Base-by-base conservation (phyloP, 2,888 invertebrate species). In the Blera fallax region DNA sequence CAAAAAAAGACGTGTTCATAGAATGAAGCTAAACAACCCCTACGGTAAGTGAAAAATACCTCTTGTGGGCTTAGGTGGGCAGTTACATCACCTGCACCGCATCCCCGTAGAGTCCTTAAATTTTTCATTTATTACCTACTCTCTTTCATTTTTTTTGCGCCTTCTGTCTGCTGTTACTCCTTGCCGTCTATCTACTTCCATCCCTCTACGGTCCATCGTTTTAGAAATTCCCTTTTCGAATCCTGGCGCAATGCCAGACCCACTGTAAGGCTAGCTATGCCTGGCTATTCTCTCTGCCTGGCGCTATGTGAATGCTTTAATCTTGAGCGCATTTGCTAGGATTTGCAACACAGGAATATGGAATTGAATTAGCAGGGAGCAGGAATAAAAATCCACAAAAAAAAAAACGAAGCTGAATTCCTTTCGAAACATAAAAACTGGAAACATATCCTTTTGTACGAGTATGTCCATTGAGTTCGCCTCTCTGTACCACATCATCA, bases 311-410 rank as follows among this genome's bases (percentile, higher is more conserved):
- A 67, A 77, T 77, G 72, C 60, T 77, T 67, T 64, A 72, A 77
- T 77, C 58, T 56, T 45, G 45, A 45, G 65, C 65, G 64, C 56
- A 65, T 82, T 82, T 70, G 8, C 40, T 32, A 64, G 70, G 77
- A 82, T 82, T 77, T 67, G 70, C 77, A 72, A 52, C 72, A 82
- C 70, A 72, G 60, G 60, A 83, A 77, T 77, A 83, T 77, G 77
- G 65, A 83, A 83, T 73, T 77, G 77, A 72, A 83, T 77, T 67
- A 83, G 67, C 64, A 56, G 34, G 10, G 65, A 83, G 67, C 64
- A 56, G 34, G 10, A 72, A 54, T 37, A 40, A 11, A 4, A 54
- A 3, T 21, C 2, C 10, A 27, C 52, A 65, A n/a, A 8, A n/a
- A 56, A 50, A 48, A 54, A 18, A 32, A n/a, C n/a, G n/a, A 50